Base-by-base conservation (phyloP, 2,797 vertebrate species). In the Coccyzus lansbergi region DNA sequence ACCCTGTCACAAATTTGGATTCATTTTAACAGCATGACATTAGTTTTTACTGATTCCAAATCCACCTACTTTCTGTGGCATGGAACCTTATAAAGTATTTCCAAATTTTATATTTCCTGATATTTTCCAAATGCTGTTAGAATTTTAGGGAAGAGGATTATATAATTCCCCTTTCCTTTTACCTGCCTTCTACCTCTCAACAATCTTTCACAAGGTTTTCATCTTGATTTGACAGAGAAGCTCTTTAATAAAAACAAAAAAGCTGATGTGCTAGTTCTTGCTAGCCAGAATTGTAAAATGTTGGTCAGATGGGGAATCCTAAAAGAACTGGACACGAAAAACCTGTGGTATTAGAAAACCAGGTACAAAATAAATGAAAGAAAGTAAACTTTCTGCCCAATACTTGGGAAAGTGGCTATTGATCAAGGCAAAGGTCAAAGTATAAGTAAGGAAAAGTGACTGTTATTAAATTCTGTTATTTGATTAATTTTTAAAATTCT, bases 81-180 rank as follows among this genome's bases (percentile, higher is more conserved):
- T 90, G 33, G 64, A 88, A 72, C n/a, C 62, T 87, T 58, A 52
- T 55, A 76, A 83, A 70, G 70, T 68, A 87, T 89, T 87, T 88
- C 58, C 55, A 83, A 92, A 81, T 89, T 95, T 92, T 92, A 8
- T 68, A 64, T 83, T 91, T 93, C 68, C n/a, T 93, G 94, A 93
- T 86, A 75, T 78, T 95, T 96, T 93, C 85, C 92, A 96, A 96
- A 89, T 88, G 87, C 63, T 72, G 12, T 74, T 83, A 86, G 58
- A 94, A 94, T 87, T 95, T 74, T 85, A 59, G 49, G 46, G 56
- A 84, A 80, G 12, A 10, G 15, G 34, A 56, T 86, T 90, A 42
- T 92, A 82, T 72, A 42, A 74, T 88, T 88, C 9, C 48, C 10
- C 69, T 91, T 81, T 76, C 15, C 5, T 29, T 78, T 88, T 76